Evolutionary conservation across 2,888 invertebrate species (phyloP).

Genomic region (Philonicus albiceps): DNA sequence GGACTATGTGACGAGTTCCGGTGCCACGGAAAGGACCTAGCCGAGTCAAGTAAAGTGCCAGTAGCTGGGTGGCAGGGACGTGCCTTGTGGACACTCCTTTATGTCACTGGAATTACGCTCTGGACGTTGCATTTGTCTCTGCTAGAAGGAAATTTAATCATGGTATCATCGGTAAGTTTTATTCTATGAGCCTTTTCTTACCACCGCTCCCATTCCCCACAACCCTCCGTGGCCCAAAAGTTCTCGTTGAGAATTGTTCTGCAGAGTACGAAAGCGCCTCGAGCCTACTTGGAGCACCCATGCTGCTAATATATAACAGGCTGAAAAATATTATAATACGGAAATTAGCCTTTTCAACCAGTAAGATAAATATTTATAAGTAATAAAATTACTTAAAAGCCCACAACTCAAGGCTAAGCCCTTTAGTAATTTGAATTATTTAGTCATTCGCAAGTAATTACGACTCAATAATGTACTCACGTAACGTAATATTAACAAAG

Average conservation of each 20-base stretch:
- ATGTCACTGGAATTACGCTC: conserved; percentile 65
- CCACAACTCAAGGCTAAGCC: not conserved
- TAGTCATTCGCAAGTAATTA: not conserved
- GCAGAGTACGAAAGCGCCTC: not conserved
- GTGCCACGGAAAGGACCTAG: conserved; percentile 66
- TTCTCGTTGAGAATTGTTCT: not conserved
- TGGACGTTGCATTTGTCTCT: conserved; percentile 64
- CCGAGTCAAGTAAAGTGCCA: conserved; percentile 53
- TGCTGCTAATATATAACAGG: not conserved
- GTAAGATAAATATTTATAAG: not conserved
- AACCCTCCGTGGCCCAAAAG: not conserved
- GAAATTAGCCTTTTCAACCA: not conserved
- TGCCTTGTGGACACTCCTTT: conserved; percentile 67
- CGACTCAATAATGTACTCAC: not conserved
- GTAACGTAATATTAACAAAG: not conserved
- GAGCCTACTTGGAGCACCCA: not conserved
- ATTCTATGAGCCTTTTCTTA: not conserved
- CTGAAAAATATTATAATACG: not conserved
- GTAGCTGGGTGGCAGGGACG: conserved; percentile 64
- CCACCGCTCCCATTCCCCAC: not conserved
- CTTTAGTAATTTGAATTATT: not conserved
- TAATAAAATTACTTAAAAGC: not conserved
- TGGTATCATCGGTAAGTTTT: conserved; percentile 47
- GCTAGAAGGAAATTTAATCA: conserved; percentile 53
- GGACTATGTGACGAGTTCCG: conserved; percentile 70